Evolutionary conservation across 2,888 invertebrate species (phyloP), one percentile per base, ranked within the genome.

Genomic region (Pilophorus perplexus): DNA sequence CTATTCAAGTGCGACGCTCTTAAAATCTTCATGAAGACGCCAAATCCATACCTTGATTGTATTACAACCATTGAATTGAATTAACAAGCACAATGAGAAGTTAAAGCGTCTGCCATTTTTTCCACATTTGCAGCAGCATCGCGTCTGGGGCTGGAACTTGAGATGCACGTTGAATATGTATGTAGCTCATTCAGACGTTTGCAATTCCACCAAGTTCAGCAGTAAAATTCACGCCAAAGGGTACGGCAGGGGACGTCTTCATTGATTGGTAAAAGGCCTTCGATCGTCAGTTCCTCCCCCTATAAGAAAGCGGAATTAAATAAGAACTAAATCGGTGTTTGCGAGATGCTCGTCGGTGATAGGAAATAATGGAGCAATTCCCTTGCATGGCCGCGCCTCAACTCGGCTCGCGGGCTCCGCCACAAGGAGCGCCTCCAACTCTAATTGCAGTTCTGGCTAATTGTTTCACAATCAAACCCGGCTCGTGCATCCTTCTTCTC

Each of bases 281-380:
- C 1, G 16, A 25, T 16, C 14, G n/a, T 4, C 1, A 12, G 18
- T 16, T 20, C 52, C 28, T 8, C 14, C 20, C 18, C 38, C 38
- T 27, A 38, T 55, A 55, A 44, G 62, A 62, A 62, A 46, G 33
- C 44, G 48, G n/a, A 62, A 62, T 62, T 59, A 62, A 62, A 62
- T 62, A 62, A 62, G 62, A 44, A 62, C 44, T 62, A 62, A 62
- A 62, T 62, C 62, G 28, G 28, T 33, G 44, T 33, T 40, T 42
- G 27, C 28, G 28, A 44, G 62, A 62, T 44, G 62, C 46, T 46
- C 27, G 22, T 3, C 27, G 18, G 33, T 48, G 62, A 62, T 62
- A 62, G 28, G 62, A 37, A 62, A 62, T 62, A 62, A 62, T 62
- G 62, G 46, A 46, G 62, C 46, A 62, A 62, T 46, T 46, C 62